Percentiles rank a stretch among this genome's conserved stretches.
Evolutionary conservation across 2,113 vertebrate genomes (phyloP).

Genomic region (Irena cyanogastra): DNA sequence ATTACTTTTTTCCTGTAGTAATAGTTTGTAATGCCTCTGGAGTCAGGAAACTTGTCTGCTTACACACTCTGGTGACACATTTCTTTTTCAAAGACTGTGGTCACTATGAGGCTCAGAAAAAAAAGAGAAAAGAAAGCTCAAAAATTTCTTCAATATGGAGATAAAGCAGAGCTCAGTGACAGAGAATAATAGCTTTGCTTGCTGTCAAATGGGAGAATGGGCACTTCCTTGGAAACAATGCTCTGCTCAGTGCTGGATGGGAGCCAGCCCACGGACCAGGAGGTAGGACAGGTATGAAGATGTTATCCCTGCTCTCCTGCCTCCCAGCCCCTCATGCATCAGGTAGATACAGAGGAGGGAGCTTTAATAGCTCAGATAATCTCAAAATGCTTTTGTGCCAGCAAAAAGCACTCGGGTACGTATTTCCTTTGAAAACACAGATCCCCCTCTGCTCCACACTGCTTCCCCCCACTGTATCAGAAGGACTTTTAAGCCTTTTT

Average conservation of each 20-base stretch:
- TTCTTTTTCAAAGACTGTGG: background rate
- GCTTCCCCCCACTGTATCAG: background rate
- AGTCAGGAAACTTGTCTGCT: background rate
- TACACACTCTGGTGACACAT: background rate
- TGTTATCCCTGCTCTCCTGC: background rate
- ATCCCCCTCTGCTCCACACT: fast-evolving
- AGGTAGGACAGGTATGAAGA: background rate
- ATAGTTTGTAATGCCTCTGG: background rate
- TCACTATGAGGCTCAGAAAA: background rate
- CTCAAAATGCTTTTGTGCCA: background rate
- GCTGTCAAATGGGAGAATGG: background rate
- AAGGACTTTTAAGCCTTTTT: background rate
- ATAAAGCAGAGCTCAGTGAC: background rate
- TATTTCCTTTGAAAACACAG: background rate
- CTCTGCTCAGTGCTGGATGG: background rate
- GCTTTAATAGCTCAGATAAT: background rate
- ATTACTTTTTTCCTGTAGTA: background rate
- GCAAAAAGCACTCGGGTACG: background rate
- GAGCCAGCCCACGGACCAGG: background rate
- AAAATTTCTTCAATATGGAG: background rate
- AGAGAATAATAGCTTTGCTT: background rate
- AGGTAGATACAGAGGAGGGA: background rate
- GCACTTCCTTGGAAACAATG: background rate
- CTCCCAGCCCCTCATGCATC: background rate
- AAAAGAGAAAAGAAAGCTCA: background rate